Percentiles rank a stretch among this genome's conserved stretches.
Conservation (phyloP, 2,113 vertebrate genomes). For the Rhadina sibilatrix region DNA sequence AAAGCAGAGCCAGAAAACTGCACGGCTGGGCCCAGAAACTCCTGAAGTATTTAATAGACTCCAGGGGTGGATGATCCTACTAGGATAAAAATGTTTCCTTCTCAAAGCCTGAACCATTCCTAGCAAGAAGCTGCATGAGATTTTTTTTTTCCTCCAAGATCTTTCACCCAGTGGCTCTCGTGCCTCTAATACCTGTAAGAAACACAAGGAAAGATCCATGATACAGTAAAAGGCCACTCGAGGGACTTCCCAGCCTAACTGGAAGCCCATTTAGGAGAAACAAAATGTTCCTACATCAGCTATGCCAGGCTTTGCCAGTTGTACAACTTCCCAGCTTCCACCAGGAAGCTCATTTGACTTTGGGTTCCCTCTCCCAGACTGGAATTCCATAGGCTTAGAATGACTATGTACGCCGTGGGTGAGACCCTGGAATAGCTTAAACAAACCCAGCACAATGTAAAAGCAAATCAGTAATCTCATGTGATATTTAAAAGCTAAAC, state of each 20-base stretch:
- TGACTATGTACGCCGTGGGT: neutral
- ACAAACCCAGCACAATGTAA: constrained; percentile 2
- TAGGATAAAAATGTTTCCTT: neutral
- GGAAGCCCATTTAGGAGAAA: neutral
- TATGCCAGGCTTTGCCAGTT: neutral
- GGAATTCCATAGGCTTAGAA: neutral
- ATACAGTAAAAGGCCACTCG: neutral
- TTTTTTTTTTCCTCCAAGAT: neutral
- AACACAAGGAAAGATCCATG: neutral
- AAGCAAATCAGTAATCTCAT: constrained; percentile 50
- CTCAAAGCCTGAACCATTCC: neutral
- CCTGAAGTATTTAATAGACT: neutral
- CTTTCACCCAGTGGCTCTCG: neutral
- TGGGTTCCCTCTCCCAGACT: neutral
- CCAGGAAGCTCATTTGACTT: neutral
- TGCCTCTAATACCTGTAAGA: neutral
- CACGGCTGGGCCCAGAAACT: neutral
- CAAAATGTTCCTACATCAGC: neutral
- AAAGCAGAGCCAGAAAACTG: neutral
- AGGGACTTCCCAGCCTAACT: neutral
- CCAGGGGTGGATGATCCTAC: neutral
- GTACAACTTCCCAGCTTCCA: neutral
- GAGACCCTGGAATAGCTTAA: constrained; percentile 11
- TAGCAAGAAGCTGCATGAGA: neutral
- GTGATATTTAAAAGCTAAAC: constrained; percentile 64